phyloP scores from a whole-genome alignment of 2,797 vertebrate genomes.

The Pachyuromys duprasi region DNA sequence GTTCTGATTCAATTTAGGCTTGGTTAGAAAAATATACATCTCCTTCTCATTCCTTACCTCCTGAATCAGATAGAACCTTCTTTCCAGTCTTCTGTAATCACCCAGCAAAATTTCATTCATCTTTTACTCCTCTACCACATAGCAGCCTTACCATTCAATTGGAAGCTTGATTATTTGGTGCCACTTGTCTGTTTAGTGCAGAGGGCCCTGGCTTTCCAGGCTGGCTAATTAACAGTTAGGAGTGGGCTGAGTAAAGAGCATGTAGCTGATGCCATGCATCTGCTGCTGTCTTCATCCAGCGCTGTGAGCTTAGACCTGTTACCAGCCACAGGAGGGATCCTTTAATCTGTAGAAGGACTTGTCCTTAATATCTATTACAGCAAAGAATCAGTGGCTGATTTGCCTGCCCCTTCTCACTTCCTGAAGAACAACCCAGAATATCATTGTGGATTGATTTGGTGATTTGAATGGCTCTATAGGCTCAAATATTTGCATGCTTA shows the following conservation, averaged over 20 bases:
- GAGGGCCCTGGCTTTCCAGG: neutral
- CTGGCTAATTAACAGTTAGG: neutral
- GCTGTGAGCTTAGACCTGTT: neutral
- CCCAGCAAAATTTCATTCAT: neutral
- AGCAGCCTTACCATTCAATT: neutral
- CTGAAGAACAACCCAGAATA: neutral
- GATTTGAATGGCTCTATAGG: neutral
- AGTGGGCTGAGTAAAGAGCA: accelerated
- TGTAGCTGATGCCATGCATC: neutral
- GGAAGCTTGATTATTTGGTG: neutral
- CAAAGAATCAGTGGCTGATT: neutral
- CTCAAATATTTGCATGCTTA: neutral
- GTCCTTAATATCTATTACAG: neutral
- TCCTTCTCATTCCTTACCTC: neutral
- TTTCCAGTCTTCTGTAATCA: neutral
- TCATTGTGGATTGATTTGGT: neutral
- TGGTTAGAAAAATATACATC: neutral
- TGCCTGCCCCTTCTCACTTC: neutral
- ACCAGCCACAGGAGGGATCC: neutral
- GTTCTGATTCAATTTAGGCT: neutral
- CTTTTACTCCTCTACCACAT: neutral
- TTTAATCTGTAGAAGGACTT: neutral
- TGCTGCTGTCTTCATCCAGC: accelerated
- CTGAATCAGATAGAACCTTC: neutral
- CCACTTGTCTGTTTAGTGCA: neutral